Conservation (phyloP, 2,113 vertebrate species). For the Psilopogon haemacephalus region DNA sequence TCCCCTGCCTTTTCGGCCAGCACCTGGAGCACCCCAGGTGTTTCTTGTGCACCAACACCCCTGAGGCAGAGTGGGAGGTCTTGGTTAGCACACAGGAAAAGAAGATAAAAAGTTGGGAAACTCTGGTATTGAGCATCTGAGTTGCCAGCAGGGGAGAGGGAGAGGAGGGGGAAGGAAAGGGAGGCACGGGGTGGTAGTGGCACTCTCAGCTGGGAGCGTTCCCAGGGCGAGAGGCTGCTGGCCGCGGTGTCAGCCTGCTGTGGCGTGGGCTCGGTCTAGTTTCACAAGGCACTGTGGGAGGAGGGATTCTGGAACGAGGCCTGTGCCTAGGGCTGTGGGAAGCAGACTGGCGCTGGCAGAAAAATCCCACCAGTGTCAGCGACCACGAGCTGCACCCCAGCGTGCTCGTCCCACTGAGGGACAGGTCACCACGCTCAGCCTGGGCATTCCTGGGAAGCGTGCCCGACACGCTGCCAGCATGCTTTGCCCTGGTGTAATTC, state of each 20-base stretch:
- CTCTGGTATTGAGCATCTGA: neutral
- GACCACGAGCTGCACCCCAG: neutral
- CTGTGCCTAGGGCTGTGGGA: rapidly evolving
- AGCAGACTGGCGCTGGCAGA: neutral
- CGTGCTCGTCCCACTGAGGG: neutral
- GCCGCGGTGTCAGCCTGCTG: rapidly evolving
- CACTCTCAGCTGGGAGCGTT: neutral
- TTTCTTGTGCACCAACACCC: neutral
- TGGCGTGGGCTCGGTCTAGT: neutral
- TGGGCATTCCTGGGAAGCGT: neutral
- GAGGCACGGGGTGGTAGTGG: neutral
- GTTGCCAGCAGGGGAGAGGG: rapidly evolving
- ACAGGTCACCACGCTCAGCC: rapidly evolving
- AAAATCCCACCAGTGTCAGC: rapidly evolving
- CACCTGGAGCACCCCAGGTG: neutral
- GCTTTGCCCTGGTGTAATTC: neutral
- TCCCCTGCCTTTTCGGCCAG: rapidly evolving
- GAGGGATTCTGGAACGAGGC: conserved; percentile 19
- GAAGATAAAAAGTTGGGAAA: neutral
- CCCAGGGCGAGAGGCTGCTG: neutral
- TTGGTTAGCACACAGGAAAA: neutral
- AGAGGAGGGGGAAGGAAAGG: neutral
- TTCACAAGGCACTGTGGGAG: neutral
- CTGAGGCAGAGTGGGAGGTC: rapidly evolving
- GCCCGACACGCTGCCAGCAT: rapidly evolving